Evolutionary conservation across 92 coral and sea anemone genomes (phyloP), one percentile per base, ranked within the genome.

Genomic region (Epizoanthus illoricatus): DNA sequence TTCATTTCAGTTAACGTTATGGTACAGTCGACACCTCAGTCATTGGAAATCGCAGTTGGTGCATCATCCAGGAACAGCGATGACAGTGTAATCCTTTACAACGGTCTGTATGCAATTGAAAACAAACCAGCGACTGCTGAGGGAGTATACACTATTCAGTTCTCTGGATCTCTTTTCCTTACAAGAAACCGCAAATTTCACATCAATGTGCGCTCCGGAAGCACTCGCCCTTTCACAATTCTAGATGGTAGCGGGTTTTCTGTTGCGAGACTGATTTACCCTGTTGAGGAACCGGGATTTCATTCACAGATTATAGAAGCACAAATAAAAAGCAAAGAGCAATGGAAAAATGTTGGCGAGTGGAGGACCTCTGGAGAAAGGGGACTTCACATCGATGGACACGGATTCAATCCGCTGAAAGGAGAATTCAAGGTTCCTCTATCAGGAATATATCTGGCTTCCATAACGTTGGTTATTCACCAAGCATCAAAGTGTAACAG

Each of bases 201-300:
- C 13, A 75, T 89, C 47, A 88, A 80, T 5, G 89, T 85, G 5
- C 42, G 86, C 9, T 74, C 89, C 1, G 86, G 87, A 40, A 85
- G 86, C 67, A 62, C 84, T 57, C 33, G 49, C 4, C 55, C 88
- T 20, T 89, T 78, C 42, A 89, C 92, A 20, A 80, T 89, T 12
- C 65, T 84, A 79, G 89, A 89, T n/a, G 92, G 92, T 71, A 89
- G 92, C 43, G 92, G 92, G 17, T 89, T 85, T 64, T 86, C 92
- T 7, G 55, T 89, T 43, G 84, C 89, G 12, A 62, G 89, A 59
- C 81, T 89, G n/a, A 89, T 85, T 40, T 89, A 85, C 76, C 92
- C 92, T 13, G 57, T 79, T 39, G 89, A 89, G 68, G 76, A 89
- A 36, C 84, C 92, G 2, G 92, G 92, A 19, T 89, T 89, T 85